phyloP scores from a whole-genome alignment of 2,113 vertebrate species.

The Marcusenius ussheri region DNA sequence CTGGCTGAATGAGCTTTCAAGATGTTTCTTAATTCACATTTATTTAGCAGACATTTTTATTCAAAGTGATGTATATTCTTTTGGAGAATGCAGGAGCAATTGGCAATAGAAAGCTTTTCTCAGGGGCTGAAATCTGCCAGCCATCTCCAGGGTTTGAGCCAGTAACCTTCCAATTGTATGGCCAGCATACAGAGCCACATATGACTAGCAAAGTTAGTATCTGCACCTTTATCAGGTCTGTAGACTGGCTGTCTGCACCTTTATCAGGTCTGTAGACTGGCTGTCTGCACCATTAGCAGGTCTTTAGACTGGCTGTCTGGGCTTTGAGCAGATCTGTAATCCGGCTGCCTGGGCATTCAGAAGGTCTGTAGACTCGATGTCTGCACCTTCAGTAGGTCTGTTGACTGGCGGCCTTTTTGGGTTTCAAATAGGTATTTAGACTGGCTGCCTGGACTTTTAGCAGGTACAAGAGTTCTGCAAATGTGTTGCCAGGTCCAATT shows the following conservation, averaged over 20 bases:
- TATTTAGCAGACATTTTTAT: neutral
- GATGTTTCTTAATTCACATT: neutral
- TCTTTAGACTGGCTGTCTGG: neutral
- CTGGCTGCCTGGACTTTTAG: neutral
- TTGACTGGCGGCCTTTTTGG: neutral
- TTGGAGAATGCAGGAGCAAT: neutral
- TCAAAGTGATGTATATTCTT: neutral
- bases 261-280: neutral
- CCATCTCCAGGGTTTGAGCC: neutral
- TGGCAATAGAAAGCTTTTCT: neutral
- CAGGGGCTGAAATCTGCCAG: neutral
- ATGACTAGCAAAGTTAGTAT: neutral
- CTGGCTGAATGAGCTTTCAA: neutral
- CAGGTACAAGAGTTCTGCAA: neutral
- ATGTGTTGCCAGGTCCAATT: neutral
- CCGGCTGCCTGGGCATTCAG: too few species aligned
- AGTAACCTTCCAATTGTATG: neutral
- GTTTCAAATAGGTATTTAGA: neutral
- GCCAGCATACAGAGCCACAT: neutral
- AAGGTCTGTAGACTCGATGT: neutral
- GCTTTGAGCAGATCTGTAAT: neutral
- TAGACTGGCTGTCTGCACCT: neutral
- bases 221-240: neutral
- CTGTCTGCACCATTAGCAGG: neutral
- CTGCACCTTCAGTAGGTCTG: neutral